Evolutionary conservation across 2,888 invertebrate species (phyloP).

Genomic region (Polylopha cassiicola): DNA sequence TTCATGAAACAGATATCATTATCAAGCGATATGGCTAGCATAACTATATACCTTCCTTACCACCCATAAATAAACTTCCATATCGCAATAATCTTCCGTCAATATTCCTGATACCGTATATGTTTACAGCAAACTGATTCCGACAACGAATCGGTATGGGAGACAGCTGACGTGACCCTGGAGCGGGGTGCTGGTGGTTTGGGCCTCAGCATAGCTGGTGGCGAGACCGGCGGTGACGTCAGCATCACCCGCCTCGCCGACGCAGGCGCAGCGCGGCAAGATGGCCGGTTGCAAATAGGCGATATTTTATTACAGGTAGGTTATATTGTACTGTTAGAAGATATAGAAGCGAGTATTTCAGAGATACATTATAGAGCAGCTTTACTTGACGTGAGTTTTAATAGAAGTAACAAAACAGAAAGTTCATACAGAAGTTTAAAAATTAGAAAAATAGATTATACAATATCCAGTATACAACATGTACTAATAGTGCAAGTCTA

Average conservation of each 20-base stretch:
- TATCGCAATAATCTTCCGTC: too few relatives aligned
- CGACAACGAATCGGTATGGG: conserved; percentile 87
- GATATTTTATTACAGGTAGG: conserved; percentile 90
- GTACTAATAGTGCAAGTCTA: too few relatives aligned
- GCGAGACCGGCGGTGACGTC: conserved; percentile 96
- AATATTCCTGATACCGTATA: too few relatives aligned
- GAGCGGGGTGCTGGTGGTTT: conserved; percentile 93
- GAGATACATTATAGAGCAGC: too few relatives aligned
- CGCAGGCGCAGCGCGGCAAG: conserved; percentile 93
- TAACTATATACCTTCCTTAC: too few relatives aligned
- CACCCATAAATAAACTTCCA: not conserved
- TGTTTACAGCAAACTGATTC: conserved; percentile 52
- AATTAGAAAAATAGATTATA: too few relatives aligned
- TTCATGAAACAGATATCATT: too few relatives aligned
- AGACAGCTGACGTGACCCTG: conserved; percentile 93
- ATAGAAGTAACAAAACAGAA: too few relatives aligned
- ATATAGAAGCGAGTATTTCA: not conserved
- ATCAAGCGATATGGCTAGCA: too few relatives aligned
- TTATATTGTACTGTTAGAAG: conserved; percentile 1
- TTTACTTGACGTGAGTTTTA: too few relatives aligned
- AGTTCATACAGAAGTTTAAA: too few relatives aligned
- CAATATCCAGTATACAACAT: too few relatives aligned
- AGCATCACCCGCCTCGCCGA: conserved; percentile 97
- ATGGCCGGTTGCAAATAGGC: conserved; percentile 92
- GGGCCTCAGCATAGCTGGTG: conserved; percentile 99